Evolutionary conservation across 2,113 vertebrate species (phyloP).

Genomic region (Nothobranchius furzeri): DNA sequence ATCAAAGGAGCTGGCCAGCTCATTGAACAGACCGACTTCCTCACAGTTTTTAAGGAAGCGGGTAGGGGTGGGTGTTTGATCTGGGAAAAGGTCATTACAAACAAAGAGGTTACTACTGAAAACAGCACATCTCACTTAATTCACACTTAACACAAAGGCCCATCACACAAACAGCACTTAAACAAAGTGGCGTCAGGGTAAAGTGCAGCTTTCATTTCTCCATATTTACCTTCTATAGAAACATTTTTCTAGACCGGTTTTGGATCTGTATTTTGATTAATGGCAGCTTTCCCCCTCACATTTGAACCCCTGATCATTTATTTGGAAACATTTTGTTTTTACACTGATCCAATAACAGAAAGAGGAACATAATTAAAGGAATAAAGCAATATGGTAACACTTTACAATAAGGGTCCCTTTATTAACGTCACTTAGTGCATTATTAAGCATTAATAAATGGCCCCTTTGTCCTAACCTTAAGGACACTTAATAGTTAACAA

Average conservation of each 20-base stretch:
- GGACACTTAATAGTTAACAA: too few relatives aligned
- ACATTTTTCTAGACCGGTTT: not conserved
- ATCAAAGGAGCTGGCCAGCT: conserved; percentile 93
- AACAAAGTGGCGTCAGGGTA: not conserved
- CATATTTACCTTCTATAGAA: not conserved
- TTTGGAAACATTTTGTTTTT: too few relatives aligned
- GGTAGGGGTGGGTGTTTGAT: conserved; percentile 97
- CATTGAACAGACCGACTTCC: conserved; percentile 97
- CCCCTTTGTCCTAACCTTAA: too few relatives aligned
- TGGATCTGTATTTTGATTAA: too few relatives aligned
- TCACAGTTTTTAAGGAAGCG: conserved; percentile 99
- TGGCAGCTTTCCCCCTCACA: too few relatives aligned
- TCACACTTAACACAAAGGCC: conserved; percentile 31
- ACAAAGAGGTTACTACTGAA: conserved; percentile 41
- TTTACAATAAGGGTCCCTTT: too few relatives aligned
- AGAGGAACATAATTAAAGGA: too few relatives aligned
- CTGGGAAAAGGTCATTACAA: conserved; percentile 71
- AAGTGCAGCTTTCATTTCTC: not conserved
- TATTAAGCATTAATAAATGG: too few relatives aligned
- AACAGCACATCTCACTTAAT: conserved; percentile 32
- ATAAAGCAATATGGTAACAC: too few relatives aligned
- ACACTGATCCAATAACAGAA: too few relatives aligned
- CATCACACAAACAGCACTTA: conserved; percentile 16
- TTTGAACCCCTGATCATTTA: too few relatives aligned
- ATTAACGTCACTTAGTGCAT: too few relatives aligned